phyloP scores from a whole-genome alignment of 2,113 vertebrate species.

The Cercopithecus mona region DNA sequence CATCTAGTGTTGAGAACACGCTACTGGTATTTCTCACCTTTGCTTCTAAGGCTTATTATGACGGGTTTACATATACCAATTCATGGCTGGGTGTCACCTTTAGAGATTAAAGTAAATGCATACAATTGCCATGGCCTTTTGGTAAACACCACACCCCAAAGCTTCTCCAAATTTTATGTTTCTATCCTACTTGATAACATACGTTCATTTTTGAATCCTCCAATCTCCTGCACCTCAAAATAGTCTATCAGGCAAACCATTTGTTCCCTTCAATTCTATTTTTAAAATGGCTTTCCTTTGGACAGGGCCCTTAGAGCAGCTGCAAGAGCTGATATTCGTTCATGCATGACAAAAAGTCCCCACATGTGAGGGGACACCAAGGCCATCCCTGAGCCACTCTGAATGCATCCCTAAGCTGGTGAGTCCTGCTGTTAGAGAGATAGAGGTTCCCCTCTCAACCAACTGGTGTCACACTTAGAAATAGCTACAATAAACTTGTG shows the following conservation, averaged over 20 bases:
- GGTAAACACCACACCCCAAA: background rate
- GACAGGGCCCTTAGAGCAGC: constrained; percentile 25
- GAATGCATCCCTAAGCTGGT: background rate
- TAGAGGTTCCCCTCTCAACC: background rate
- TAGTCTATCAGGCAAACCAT: constrained; percentile 29
- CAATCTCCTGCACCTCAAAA: constrained; percentile 19
- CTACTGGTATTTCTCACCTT: too few species aligned
- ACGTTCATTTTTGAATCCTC: background rate
- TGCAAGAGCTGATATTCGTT: background rate
- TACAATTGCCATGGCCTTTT: background rate
- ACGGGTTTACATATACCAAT: too few species aligned
- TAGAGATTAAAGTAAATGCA: too few species aligned
- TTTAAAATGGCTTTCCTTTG: constrained; percentile 46
- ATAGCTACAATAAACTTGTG: background rate
- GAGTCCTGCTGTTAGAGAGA: background rate
- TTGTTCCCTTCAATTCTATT: constrained; percentile 64
- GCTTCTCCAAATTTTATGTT: background rate
- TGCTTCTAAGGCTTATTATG: too few species aligned
- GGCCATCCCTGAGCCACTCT: background rate
- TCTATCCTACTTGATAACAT: background rate
- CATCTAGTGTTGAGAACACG: too few species aligned
- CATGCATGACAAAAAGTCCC: background rate
- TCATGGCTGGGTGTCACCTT: too few species aligned
- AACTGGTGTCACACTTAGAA: background rate
- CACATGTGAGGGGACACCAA: too few species aligned